A percentile compares a stretch with the other conserved stretches of the same genome.
Evolutionary conservation across 2,888 invertebrate species (phyloP).

Genomic region (Suillia variegata): DNA sequence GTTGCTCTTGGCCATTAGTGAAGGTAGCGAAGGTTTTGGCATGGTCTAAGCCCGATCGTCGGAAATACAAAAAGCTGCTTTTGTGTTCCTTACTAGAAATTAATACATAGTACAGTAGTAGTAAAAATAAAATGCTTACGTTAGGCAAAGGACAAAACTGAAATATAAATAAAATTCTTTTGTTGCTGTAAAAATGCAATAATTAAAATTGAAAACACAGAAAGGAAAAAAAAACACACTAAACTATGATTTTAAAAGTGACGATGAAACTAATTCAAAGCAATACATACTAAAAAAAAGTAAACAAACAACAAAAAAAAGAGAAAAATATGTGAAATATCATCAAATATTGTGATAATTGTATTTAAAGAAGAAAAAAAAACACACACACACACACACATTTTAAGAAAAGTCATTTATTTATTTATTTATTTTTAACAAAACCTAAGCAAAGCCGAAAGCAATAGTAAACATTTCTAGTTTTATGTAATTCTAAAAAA

Average conservation of each 20-base stretch:
- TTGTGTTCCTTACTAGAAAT: neutral
- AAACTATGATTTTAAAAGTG: too few relatives aligned
- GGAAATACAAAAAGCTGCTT: neutral
- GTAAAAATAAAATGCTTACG: neutral
- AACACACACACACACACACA: neutral
- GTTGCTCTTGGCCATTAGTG: slow-evolving; percentile 88
- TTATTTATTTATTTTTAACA: neutral
- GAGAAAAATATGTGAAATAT: neutral
- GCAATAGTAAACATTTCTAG: neutral
- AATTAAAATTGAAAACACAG: neutral
- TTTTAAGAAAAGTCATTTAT: neutral
- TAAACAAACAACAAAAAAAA: neutral
- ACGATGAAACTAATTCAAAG: neutral
- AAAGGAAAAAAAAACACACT: neutral
- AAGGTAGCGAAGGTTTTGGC: slow-evolving; percentile 94
- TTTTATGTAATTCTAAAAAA: neutral
- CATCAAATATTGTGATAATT: slow-evolving; percentile 5
- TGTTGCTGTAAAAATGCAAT: neutral
- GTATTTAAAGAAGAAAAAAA: neutral
- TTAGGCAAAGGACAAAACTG: too few relatives aligned
- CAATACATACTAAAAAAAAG: neutral
- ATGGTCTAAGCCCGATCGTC: slow-evolving; percentile 55
- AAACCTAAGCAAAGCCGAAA: neutral
- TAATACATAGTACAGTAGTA: too few relatives aligned
- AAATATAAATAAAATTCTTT: too few relatives aligned